Evolutionary conservation across 2,888 invertebrate genomes (phyloP), one percentile per base, ranked within the genome.

Genomic region (Melanophora roralis): DNA sequence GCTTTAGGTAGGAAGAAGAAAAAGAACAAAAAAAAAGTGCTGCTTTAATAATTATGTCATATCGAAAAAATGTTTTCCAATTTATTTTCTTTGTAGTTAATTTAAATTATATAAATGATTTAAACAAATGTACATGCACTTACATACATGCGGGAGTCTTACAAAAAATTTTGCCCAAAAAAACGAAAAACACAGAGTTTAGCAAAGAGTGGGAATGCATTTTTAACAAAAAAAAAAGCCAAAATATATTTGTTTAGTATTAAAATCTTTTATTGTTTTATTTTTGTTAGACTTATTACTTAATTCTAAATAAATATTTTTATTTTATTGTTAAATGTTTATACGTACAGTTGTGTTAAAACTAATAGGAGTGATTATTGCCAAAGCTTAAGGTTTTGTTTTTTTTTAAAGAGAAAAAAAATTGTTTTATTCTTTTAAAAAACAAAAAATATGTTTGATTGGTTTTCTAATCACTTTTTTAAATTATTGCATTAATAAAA

Each of bases 41-140:
- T 78, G n/a, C 34, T 49, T n/a, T 40, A 62, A 57, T n/a, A 73
- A 73, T 77, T 77, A 78, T 78, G 73, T 78, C 73, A 78, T 62
- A 73, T 34, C 23, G 40, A 23, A 68, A 73, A 62, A 62, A 73
- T 72, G 19, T 36, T 68, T 47, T 73, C 19, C 14, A 9, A 16
- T 65, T 23, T 62, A 43, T 51, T 59, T 19, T 55, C 36, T 14
- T 55, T 65, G 47, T 45, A 19, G 38, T 27, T 55, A 55, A 55
- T 55, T 45, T 47, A 69, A 38, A 59, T 69, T 38, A 45, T 43
- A n/a, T 40, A 7, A n/a, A n/a, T n/a, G n/a, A n/a, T n/a, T n/a
- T 57, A 32, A 14, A 27, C 11, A 47, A 5, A 27, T 27, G 27
- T 27, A 27, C 6, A 27, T 27, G 27, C 6, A 27, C 6, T 3